Conservation (phyloP, 2,797 vertebrate species). For the Oreochromis grahami region DNA sequence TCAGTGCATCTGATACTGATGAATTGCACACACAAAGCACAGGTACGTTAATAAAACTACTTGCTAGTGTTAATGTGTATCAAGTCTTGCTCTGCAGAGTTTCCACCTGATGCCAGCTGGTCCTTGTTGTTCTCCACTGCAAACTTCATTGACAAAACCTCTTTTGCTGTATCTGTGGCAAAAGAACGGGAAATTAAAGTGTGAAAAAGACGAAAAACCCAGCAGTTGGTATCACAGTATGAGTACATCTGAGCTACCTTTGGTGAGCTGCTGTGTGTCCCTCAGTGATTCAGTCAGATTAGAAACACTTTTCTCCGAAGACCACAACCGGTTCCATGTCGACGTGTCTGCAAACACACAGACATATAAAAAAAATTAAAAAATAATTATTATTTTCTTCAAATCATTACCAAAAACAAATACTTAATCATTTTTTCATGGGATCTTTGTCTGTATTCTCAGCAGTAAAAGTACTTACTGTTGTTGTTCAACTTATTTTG, state of each 20-base stretch:
- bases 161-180: slow-evolving; percentile 31
- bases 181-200: fast-evolving
- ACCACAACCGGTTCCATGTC: neutral
- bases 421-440: too few relatives aligned
- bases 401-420: neutral
- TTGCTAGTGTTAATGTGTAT: fast-evolving
- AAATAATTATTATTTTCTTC: neutral
- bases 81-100: fast-evolving
- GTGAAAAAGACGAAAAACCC: too few relatives aligned
- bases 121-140: slow-evolving; percentile 57
- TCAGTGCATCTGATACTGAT: slow-evolving; percentile 46
- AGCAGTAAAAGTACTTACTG: neutral
- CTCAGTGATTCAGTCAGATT: neutral
- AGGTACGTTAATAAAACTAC: neutral
- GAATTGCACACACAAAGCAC: neutral
- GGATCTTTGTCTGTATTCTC: too few relatives aligned
- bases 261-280: neutral
- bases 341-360: neutral
- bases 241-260: slow-evolving; percentile 38
- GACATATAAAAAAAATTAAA: neutral
- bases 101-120: slow-evolving; percentile 53
- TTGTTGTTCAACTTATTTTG: fast-evolving
- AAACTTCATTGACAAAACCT: slow-evolving; percentile 44
- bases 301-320: neutral
- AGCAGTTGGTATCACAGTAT: fast-evolving